A percentile compares a stretch with the other conserved stretches of the same genome.
These are phyloP conservation scores for Centropristis striata DNA, from an alignment of 2,113 vertebrate species.

Conservation along the genomic window DNA sequence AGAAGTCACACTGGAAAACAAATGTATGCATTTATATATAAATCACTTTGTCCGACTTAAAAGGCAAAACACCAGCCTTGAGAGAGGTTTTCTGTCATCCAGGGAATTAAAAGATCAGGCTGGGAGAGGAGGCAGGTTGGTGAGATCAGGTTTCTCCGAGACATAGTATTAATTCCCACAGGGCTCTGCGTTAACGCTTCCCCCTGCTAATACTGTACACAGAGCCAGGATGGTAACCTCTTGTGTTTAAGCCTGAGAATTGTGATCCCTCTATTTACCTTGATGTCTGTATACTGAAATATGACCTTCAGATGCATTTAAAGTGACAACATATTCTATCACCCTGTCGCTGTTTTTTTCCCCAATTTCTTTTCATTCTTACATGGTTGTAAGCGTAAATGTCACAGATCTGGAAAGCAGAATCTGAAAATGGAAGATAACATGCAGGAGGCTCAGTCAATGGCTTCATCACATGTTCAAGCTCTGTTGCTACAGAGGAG, in stretches of 20 bases:
- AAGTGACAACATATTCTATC: too few species aligned
- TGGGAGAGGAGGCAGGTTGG: conserved; percentile 31
- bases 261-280: background rate
- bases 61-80: conserved; percentile 11
- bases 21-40: background rate
- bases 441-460: conserved; percentile 3
- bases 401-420: background rate
- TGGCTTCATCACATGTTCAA: background rate
- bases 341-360: background rate
- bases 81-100: conserved; percentile 28
- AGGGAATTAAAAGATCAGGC: conserved; percentile 63
- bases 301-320: conserved; percentile 9
- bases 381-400: conserved; percentile 3
- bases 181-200: conserved; percentile 41
- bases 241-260: background rate
- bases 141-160: conserved; percentile 53
- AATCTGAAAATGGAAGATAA: background rate
- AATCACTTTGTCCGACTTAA: conserved; percentile 2
- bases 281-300: background rate
- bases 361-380: background rate
- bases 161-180: conserved; percentile 44
- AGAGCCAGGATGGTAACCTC: conserved; percentile 18
- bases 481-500: background rate
- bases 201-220: conserved; percentile 34
- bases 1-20: background rate